Percentiles rank a stretch among this genome's conserved stretches.
Conservation (phyloP, 2,888 invertebrate genomes). For the Drosophila koepferae region DNA sequence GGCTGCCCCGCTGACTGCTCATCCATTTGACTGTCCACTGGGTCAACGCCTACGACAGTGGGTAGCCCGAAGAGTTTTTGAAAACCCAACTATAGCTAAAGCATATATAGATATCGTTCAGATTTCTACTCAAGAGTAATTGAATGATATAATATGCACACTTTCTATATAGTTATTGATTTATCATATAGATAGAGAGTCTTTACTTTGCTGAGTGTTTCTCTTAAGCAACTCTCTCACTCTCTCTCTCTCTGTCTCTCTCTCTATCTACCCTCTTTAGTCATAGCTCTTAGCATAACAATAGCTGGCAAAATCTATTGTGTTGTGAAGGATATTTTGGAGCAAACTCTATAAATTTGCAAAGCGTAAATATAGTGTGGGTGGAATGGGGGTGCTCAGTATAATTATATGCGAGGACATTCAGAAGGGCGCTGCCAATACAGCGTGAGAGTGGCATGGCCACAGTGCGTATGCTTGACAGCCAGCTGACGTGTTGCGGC, state of each 20-base stretch:
- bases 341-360: slow-evolving; percentile 56
- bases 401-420: slow-evolving; percentile 63
- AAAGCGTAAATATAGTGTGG: slow-evolving; percentile 40
- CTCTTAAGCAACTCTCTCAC: slow-evolving; percentile 3
- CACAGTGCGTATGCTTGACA: slow-evolving; percentile 72
- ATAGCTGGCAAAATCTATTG: slow-evolving; percentile 50
- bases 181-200: not conserved
- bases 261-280: not conserved
- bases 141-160: no score
- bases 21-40: slow-evolving; percentile 73
- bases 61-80: slow-evolving; percentile 8
- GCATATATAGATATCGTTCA: not conserved
- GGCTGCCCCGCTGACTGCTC: slow-evolving; percentile 75
- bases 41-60: slow-evolving; percentile 52
- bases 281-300: slow-evolving; percentile 66
- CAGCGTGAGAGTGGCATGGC: slow-evolving; percentile 37
- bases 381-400: slow-evolving; percentile 20
- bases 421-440: slow-evolving; percentile 32
- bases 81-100: not conserved
- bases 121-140: not conserved
- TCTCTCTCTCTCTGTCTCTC: not conserved
- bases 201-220: not conserved
- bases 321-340: slow-evolving; percentile 39
- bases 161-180: not conserved
- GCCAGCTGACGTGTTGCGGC: slow-evolving; percentile 66